phyloP scores from a whole-genome alignment of 2,888 invertebrate species.

The Drosophila neonasuta region DNA sequence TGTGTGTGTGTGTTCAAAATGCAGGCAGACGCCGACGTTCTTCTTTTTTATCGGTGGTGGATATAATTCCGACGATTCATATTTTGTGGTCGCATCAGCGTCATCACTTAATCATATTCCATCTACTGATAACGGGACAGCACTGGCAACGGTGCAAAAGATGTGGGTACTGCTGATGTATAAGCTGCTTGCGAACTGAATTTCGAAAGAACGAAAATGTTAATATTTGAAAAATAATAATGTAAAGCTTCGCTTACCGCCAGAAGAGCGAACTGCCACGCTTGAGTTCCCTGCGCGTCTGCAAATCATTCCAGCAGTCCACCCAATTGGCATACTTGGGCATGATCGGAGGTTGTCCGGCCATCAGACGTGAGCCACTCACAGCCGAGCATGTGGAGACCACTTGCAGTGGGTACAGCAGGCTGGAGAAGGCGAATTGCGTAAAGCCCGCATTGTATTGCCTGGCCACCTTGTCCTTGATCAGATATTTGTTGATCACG shows the following conservation, averaged over 20 bases:
- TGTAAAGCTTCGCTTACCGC: conserved; percentile 56
- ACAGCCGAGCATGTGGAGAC: conserved; percentile 96
- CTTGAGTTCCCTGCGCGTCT: conserved; percentile 89
- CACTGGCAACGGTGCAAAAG: conserved; percentile 71
- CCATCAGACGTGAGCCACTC: conserved; percentile 89
- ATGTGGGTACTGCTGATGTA: conserved; percentile 30
- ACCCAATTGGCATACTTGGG: conserved; percentile 91
- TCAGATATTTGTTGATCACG: conserved; percentile 90
- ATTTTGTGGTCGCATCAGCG: conserved; percentile 27
- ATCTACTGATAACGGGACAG: conserved; percentile 69
- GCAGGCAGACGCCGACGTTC: conserved; percentile 42
- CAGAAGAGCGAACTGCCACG: conserved; percentile 90
- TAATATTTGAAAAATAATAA: too few species aligned
- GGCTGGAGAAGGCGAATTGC: conserved; percentile 89
- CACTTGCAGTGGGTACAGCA: conserved; percentile 96
- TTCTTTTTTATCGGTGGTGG: conserved; percentile 26
- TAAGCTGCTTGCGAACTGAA: conserved; percentile 45
- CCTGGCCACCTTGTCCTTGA: conserved; percentile 87
- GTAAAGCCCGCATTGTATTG: conserved; percentile 84
- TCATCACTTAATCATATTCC: conserved; percentile 13
- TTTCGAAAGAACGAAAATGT: not conserved
- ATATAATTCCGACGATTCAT: conserved; percentile 30
- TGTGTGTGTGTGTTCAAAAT: conserved; percentile 32
- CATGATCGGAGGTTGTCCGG: conserved; percentile 93
- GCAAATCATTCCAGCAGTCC: conserved; percentile 91